These are phyloP conservation scores for Drosophila seclusa DNA, from an alignment of 2,888 invertebrate genomes.

Conservation along the genomic window DNA sequence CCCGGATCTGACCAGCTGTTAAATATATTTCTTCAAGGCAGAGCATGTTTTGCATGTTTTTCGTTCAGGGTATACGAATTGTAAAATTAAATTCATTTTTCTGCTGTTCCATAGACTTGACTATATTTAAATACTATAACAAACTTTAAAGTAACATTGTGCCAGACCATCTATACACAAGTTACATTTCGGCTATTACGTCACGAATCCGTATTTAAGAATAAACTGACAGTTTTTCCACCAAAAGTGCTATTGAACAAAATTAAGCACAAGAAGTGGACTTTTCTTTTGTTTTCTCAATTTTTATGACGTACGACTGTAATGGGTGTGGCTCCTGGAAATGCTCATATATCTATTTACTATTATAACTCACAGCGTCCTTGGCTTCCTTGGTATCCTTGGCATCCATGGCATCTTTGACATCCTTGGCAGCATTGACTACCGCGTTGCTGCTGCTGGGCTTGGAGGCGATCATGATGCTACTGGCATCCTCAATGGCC, in stretches of 20 bases:
- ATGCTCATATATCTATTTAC: conserved; percentile 2
- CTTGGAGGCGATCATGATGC: conserved; percentile 30
- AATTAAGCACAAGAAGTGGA: background rate
- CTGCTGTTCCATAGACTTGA: too few species aligned
- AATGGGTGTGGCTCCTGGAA: background rate
- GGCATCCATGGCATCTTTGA: conserved; percentile 29
- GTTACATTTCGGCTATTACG: background rate
- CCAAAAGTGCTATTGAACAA: background rate
- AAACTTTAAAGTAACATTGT: background rate
- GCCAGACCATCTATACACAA: background rate
- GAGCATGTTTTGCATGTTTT: background rate
- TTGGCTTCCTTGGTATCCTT: conserved; percentile 42
- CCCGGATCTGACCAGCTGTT: background rate
- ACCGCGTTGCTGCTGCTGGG: conserved; percentile 11
- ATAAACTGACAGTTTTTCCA: background rate
- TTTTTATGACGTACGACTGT: background rate
- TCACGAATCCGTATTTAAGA: too few species aligned
- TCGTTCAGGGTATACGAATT: background rate
- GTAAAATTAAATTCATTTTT: background rate
- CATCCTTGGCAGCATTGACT: conserved; percentile 27
- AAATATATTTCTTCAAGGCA: background rate
- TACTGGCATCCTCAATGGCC: conserved; percentile 34
- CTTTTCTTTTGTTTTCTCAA: background rate
- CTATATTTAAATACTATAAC: background rate
- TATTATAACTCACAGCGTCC: conserved; percentile 54